Evolutionary conservation across 2,113 vertebrate species (phyloP), one percentile per base, ranked within the genome.

Genomic region (Phodopus roborovskii): DNA sequence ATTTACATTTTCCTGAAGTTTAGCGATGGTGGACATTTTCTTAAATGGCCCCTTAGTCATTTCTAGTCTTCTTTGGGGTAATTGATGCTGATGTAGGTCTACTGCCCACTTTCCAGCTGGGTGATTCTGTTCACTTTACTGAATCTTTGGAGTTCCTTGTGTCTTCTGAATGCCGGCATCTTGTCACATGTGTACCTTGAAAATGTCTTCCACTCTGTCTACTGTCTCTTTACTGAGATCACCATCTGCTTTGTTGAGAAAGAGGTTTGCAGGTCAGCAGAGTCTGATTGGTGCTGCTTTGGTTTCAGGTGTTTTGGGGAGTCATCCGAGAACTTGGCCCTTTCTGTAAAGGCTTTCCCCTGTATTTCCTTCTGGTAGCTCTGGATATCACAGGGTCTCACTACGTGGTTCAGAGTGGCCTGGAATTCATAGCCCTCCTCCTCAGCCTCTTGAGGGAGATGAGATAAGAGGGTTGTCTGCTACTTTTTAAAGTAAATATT

Each of bases 401-500:
- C 42, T 88, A 15, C 73, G 33, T 73, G n/a, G 42, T 58, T 12
- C 42, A 15, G 12, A 5, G 42, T 83, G 7, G 33, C 33, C 26
- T 82, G 48, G n/a, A 71, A 73, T 30, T 88, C 24, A n/a, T 15
- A 36, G 39, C 30, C 60, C 19, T 64, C 9, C 68, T 39, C 24
- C 26, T 75, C 68, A 36, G 36, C 45, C 42, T 74, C 26, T 45
- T 17, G 1, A 50, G 45, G 39, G 62, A 90, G n/a, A 26, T 75
- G 58, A 82, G 53, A 90, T 62, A 33, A 33, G 42, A 89, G 12
- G 10, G 33, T 82, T 62, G 7, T 5, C 16, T 9, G 75, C 48
- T 50, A 50, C 58, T 36, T 94, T 91, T 73, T 4, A 88, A 95
- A 45, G 53, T 91, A 68, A 78, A 53, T 78, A 70, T 92, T 58